Base-by-base conservation (phyloP, 1,140 invertebrate genomes). In the Schmidtea mediterranea region DNA sequence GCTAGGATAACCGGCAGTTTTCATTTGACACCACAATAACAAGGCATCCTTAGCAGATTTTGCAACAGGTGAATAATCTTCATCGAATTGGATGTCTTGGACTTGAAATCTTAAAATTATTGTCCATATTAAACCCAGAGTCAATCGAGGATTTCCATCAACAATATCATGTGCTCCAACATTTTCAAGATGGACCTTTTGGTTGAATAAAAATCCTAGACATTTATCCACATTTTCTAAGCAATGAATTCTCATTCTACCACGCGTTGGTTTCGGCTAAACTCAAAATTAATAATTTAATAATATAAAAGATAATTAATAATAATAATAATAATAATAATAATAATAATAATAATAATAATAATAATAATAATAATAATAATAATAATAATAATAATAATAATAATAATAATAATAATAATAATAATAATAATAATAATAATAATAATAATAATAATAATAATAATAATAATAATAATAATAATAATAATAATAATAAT, bases 221-320 rank as follows among this genome's bases (percentile, higher is more conserved):
- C 82, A 86, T 69, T 89, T 92, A 71, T 95, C 97, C 55, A 97
- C 81, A 69, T 98, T 98, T 70, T 97, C 90, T 37, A 97, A 83
- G 72, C 94, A 94, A 69, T 98, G 90, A 21, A 97, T 89, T 56
- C 89, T 71, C 80, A 97, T 89, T 52, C 79, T 75, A 18, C 89
- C 90, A 62, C 78, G 81, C 71, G 95, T 97, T 49, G 89, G 87
- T n/a, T n/a, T n/a, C n/a, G n/a, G n/a, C 56, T 87, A 79, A 32
- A 82, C 86, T 53, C 95, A 71, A 60, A 87, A 82, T 68, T 97
- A 87, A 10, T 87, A 86, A 49, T 84, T 92, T 64, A 98, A 95
- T 55, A 95, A 92, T 73, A 97, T 90, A 61, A 98, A n/a, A n/a
- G n/a, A n/a, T n/a, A n/a, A n/a, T n/a, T n/a, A n/a, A n/a, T n/a